Conservation (phyloP, 92 coral and sea anemone species). For the Parazoanthus darwini region DNA sequence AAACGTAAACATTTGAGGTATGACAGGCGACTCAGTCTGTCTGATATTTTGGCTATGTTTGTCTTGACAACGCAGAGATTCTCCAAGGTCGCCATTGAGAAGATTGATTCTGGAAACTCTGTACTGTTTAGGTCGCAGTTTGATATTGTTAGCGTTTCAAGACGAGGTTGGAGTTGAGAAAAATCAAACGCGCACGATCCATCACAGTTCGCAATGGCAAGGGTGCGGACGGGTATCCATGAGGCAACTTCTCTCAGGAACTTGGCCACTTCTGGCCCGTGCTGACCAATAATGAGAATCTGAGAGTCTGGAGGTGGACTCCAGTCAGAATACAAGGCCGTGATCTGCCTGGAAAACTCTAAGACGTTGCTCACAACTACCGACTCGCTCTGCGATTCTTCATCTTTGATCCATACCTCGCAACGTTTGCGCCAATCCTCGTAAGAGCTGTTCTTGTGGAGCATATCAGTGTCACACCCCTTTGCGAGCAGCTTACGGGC, state of each 20-base stretch:
- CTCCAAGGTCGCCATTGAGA: constrained; percentile 53
- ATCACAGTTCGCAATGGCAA: constrained; percentile 69
- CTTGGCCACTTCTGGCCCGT: constrained; percentile 71
- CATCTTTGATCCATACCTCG: constrained; percentile 77
- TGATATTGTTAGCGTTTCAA: constrained; percentile 68
- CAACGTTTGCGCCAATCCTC: constrained; percentile 75
- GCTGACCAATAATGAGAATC: constrained; percentile 76
- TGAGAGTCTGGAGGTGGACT: constrained; percentile 60
- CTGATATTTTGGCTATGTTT: constrained; percentile 54
- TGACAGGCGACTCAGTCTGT: constrained; percentile 65
- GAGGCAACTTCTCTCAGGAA: constrained; percentile 77
- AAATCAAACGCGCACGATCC: constrained; percentile 66
- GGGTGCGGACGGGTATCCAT: constrained; percentile 60
- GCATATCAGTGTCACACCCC: constrained; percentile 70
- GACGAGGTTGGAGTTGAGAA: constrained; percentile 60
- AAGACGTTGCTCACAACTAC: constrained; percentile 56
- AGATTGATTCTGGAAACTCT: constrained; percentile 71
- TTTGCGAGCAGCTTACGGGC: constrained; percentile 62
- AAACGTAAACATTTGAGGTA: constrained; percentile 72
- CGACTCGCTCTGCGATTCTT: constrained; percentile 52
- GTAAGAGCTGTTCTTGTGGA: constrained; percentile 10
- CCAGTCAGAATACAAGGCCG: constrained; percentile 68
- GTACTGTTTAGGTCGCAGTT: constrained; percentile 69
- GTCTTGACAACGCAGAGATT: constrained; percentile 64
- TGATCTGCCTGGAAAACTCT: constrained; percentile 70